These are phyloP conservation scores for Oppia nitens DNA, from an alignment of 1,140 invertebrate species.

Conservation along the genomic window DNA sequence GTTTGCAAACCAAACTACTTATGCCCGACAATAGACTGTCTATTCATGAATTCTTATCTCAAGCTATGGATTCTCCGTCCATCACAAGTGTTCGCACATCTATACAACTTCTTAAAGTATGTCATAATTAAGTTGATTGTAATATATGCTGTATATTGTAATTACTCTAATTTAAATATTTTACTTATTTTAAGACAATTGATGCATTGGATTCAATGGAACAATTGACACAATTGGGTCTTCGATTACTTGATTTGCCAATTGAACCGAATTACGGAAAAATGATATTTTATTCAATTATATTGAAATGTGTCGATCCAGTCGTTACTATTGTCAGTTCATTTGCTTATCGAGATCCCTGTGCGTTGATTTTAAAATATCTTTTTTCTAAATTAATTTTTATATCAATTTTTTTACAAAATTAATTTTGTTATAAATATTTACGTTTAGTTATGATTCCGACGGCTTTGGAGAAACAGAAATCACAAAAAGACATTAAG, in stretches of 20 bases:
- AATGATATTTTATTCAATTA: slow-evolving; percentile 72
- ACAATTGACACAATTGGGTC: slow-evolving; percentile 69
- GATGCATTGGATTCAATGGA: slow-evolving; percentile 64
- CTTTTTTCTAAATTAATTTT: too few species aligned
- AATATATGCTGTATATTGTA: too few species aligned
- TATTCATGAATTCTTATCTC: slow-evolving; percentile 33
- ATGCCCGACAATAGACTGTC: slow-evolving; percentile 20
- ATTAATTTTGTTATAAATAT: too few species aligned
- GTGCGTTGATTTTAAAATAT: neutral
- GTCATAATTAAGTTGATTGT: neutral
- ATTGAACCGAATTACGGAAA: slow-evolving; percentile 77
- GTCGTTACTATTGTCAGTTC: slow-evolving; percentile 77
- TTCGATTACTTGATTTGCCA: slow-evolving; percentile 68
- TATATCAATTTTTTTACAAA: too few species aligned
- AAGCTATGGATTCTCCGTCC: slow-evolving; percentile 38
- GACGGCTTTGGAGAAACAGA: neutral
- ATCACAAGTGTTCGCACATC: slow-evolving; percentile 31
- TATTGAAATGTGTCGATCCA: slow-evolving; percentile 85
- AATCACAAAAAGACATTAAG: neutral
- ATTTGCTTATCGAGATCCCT: slow-evolving; percentile 33
- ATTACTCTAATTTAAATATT: neutral
- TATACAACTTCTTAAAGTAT: slow-evolving; percentile 31
- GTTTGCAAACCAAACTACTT: slow-evolving; percentile 6
- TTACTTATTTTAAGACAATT: slow-evolving; percentile 41
- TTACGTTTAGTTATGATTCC: neutral